These are phyloP conservation scores for Lagenorhynchus albirostris DNA, from an alignment of 2,113 vertebrate genomes.

Conservation along the genomic window DNA sequence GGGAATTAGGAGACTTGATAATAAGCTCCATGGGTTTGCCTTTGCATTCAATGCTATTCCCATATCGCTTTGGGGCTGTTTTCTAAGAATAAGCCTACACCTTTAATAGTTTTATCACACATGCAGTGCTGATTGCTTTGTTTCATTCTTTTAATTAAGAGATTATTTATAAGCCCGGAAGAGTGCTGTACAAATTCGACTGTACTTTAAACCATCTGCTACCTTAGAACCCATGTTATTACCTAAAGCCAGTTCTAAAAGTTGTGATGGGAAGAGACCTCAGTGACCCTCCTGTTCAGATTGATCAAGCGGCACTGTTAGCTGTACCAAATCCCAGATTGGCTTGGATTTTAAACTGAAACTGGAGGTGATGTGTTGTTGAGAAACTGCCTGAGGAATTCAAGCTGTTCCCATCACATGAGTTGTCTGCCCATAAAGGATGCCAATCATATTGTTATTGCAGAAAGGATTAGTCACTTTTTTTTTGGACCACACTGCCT, in stretches of 20 bases:
- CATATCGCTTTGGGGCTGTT: not conserved
- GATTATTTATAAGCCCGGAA: not conserved
- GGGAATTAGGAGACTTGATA: not conserved
- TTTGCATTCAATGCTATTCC: not conserved
- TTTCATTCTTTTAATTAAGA: slow-evolving; percentile 40
- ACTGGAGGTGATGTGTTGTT: slow-evolving; percentile 25
- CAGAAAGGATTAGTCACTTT: slow-evolving; percentile 3
- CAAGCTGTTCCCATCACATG: slow-evolving; percentile 43
- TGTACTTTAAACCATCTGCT: not conserved
- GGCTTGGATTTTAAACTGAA: slow-evolving; percentile 47
- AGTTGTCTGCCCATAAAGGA: not conserved
- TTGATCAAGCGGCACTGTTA: not conserved
- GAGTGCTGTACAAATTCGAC: not conserved
- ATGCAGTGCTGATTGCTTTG: not conserved
- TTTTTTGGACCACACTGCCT: not conserved
- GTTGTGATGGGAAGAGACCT: not conserved
- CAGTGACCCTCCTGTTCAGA: not conserved
- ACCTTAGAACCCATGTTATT: not conserved
- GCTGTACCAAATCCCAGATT: slow-evolving; percentile 13
- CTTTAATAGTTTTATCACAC: slow-evolving; percentile 24
- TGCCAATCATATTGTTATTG: slow-evolving; percentile 32
- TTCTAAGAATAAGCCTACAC: slow-evolving; percentile 34
- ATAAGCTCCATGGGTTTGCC: not conserved
- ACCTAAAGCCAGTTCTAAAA: not conserved
- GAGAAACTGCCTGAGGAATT: slow-evolving; percentile 51